Evolutionary conservation across 1,140 invertebrate species (phyloP), one percentile per base, ranked within the genome.

Genomic region (Meloidogyne hapla): DNA sequence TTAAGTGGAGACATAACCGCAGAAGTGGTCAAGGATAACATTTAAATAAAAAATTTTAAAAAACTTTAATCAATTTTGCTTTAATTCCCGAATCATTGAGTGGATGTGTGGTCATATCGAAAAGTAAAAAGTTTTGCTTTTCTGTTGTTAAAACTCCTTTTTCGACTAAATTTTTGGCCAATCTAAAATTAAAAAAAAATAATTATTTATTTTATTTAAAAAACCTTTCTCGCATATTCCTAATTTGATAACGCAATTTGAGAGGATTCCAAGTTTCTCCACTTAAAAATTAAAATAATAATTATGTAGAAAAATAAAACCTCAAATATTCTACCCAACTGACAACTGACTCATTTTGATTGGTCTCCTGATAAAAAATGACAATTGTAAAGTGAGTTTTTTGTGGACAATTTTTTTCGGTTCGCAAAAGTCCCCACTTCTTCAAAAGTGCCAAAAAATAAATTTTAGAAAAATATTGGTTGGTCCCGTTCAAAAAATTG

Each of bases 91-190:
- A 93, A 88, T 99, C 95, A 70, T 93, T 95, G 61, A 99, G 90
- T 48, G 97, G 97, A 91, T 99, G 97, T 81, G 96, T 99, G 28
- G 97, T 99, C 96, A 99, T 99, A 90, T 99, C 97, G 90, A 99
- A 99, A 23, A 99, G 89, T 80, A 99, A 90, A 89, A 99, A 99
- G 89, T 99, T 99, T 89, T 99, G 96, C 90, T 99, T 99, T 89
- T 99, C 97, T 70, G 97, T 99, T 66, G 96, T 98, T 77, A 98
- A 91, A n/a, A 99, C 95, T 80, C 97, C 96, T 89, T 99, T 99
- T 88, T 99, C 97, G 23, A 99, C 96, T 82, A 99, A 91, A 90
- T 98, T 99, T 89, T 99, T 99, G 13, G 97, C 97, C 85, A 99
- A 90, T 85, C 97, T 73, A 63, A 33, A 73, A n/a, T 3, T 40